Percentiles rank a stretch among this genome's conserved stretches.
Conservation (phyloP, 2,113 vertebrate species). For the Nesoenas mayeri region DNA sequence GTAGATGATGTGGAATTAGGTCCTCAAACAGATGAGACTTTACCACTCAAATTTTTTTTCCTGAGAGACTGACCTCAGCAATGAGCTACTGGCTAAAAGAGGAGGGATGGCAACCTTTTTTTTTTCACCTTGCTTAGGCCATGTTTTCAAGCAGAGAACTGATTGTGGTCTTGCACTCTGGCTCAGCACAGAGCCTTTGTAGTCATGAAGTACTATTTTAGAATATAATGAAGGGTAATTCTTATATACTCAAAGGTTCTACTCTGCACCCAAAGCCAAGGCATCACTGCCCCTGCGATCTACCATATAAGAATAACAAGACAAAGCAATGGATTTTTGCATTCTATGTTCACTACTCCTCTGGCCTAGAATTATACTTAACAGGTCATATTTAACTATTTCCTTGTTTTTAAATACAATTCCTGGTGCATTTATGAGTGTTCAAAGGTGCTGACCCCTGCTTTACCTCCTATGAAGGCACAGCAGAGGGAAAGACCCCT, state of each 20-base stretch:
- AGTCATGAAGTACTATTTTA: background rate
- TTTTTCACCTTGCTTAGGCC: background rate
- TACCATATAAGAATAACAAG: background rate
- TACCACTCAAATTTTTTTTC: background rate
- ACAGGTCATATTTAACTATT: background rate
- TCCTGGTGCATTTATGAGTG: background rate
- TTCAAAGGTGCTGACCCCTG: background rate
- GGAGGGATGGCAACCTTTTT: background rate
- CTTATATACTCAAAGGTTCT: background rate
- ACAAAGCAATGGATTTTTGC: background rate
- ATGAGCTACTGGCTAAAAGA: background rate
- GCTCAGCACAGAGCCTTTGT: background rate
- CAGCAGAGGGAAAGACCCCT: background rate
- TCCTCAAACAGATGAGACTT: background rate
- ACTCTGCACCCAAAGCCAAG: background rate
- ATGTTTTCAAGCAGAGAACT: background rate
- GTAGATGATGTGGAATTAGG: background rate
- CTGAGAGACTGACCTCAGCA: background rate
- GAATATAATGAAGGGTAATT: background rate
- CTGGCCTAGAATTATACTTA: background rate
- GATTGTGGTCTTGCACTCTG: background rate
- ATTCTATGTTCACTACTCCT: background rate
- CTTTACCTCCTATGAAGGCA: background rate
- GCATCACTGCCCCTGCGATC: background rate
- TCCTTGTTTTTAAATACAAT: background rate